Percentiles rank a stretch among this genome's conserved stretches.
Conservation (phyloP, 2,888 invertebrate species). For the Monoplex corrugatus region DNA sequence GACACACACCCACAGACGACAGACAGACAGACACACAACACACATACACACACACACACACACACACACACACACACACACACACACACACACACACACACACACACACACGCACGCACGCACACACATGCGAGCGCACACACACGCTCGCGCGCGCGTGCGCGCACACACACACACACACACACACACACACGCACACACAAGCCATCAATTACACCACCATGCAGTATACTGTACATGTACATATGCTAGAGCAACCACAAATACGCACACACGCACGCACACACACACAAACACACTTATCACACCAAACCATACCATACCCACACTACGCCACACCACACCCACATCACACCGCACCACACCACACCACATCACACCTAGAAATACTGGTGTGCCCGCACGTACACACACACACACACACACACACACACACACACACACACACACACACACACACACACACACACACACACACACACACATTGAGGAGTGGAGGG, state of each 20-base stretch:
- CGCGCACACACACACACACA: background rate
- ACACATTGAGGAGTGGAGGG: no score
- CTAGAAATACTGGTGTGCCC: no score
- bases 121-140: constrained; percentile 11
- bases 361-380: background rate
- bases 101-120: background rate
- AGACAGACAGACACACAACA: background rate
- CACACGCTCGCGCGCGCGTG: background rate
- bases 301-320: background rate
- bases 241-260: background rate
- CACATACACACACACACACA: background rate
- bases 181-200: background rate
- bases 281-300: background rate
- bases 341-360: background rate
- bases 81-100: background rate
- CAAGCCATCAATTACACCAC: background rate
- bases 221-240: no score
- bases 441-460: background rate
- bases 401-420: background rate
- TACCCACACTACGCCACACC: background rate
- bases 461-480: background rate
- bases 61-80: background rate
- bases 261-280: no score
- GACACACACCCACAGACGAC: background rate
- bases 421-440: background rate